Conservation (phyloP, 2,113 vertebrate genomes). For the Cricetomys ansorgei region DNA sequence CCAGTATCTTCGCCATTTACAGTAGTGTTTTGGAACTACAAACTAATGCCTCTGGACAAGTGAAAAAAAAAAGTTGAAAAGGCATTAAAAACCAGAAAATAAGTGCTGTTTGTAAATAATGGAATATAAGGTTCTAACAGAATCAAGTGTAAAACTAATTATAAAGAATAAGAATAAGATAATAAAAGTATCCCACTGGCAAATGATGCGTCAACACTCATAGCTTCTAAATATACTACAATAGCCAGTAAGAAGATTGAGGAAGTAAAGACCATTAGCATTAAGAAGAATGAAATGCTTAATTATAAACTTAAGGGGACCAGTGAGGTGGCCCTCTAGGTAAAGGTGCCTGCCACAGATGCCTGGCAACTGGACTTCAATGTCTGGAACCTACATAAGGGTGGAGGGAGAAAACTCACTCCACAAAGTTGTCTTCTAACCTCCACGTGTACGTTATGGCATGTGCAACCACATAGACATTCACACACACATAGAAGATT, state of each 20-base stretch:
- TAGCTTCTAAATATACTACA: not conserved
- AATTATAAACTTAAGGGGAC: not conserved
- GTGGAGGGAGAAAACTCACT: not conserved
- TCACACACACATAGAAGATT: not conserved
- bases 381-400: not conserved
- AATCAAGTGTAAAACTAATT: slow-evolving; percentile 37
- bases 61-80: slow-evolving; percentile 36
- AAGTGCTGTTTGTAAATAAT: slow-evolving; percentile 17
- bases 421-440: not conserved
- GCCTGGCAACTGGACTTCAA: not conserved
- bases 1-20: not conserved
- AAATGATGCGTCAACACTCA: not conserved
- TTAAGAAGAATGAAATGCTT: not conserved
- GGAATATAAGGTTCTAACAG: not conserved
- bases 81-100: slow-evolving; percentile 3
- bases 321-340: not conserved
- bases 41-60: not conserved
- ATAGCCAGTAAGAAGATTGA: not conserved
- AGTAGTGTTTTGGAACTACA: not conserved
- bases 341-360: too few relatives aligned
- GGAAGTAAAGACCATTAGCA: not conserved
- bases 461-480: not conserved
- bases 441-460: not conserved
- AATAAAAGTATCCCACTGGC: not conserved
- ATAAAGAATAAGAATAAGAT: not conserved